Evolutionary conservation across 2,113 vertebrate species (phyloP), one percentile per base, ranked within the genome.

Genomic region (Chroicocephalus ridibundus): DNA sequence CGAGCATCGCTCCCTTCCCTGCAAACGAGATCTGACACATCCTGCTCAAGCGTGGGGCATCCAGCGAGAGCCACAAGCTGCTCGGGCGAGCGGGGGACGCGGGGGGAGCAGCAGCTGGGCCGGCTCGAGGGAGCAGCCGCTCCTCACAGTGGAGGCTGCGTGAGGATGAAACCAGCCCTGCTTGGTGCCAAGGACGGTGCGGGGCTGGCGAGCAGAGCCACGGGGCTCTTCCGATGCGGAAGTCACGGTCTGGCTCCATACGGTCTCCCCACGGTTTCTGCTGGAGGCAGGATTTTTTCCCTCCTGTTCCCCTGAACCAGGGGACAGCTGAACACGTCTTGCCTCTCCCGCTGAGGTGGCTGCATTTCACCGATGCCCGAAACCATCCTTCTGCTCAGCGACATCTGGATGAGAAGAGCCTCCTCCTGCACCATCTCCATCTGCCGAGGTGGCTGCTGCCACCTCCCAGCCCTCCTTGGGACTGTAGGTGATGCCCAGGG

Each of bases 211-310:
- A 94, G 65, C 4, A 8, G 11, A 89, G 57, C 64, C 74, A 44
- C 3, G 0, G 62, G 69, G 55, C 22, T 44, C 22, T 79, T 47
- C 55, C 77, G 51, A 3, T 1, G 6, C 29, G 32, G 17, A 8
- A 49, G 5, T 25, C 10, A 1, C 0, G 2, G 2, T 17, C 51
- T 79, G 71, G 8, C 52, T 86, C 74, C 65, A 13, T 3, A 36
- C 0, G 0, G 20, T 13, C 11, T 79, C 72, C 34, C 31, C 0
- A 0, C 0, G 4, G 57, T 42, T 91, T 46, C 72, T 91, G 80
- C 65, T 84, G 51, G 15, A 79, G 69, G 34, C 55, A 51, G 40
- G 49, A 13, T 2, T 75, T 82, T 68, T 86, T 16, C n/a, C 62
- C 64, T 88, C 32, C 79, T 72, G 21, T 52, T 58, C 10, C 66